A percentile compares a stretch with the other conserved stretches of the same genome.
These are phyloP conservation scores for Cairina moschata DNA, from an alignment of 2,113 vertebrate genomes.

Conservation along the genomic window DNA sequence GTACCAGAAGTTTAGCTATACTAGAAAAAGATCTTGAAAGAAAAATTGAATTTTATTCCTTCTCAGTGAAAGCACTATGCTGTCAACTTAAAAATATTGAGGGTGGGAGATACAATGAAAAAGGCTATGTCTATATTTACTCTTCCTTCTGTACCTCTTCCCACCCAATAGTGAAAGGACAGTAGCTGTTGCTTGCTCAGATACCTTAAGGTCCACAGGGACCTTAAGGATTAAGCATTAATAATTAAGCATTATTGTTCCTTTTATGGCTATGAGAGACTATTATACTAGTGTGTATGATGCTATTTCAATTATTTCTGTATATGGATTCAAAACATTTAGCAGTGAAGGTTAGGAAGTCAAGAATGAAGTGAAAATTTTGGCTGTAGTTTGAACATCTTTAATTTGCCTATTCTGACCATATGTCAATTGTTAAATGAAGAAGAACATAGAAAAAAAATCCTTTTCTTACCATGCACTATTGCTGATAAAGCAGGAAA, in stretches of 20 bases:
- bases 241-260: neutral
- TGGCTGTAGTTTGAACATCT: neutral
- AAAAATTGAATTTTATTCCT: neutral
- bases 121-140: neutral
- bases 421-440: neutral
- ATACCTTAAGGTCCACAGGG: neutral
- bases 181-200: neutral
- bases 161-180: neutral
- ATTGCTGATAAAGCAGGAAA: neutral
- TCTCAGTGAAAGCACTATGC: neutral
- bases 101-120: neutral
- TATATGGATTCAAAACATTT: neutral
- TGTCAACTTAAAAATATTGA: neutral
- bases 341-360: neutral
- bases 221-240: too few relatives aligned
- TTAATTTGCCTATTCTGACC: neutral
- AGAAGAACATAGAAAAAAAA: neutral
- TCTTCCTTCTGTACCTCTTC: neutral
- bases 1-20: neutral
- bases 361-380: neutral
- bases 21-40: neutral
- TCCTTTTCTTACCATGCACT: neutral
- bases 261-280: neutral
- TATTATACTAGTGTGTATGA: neutral
- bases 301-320: neutral